Base-by-base conservation (phyloP, 2,888 invertebrate genomes). In the Cerceris rybyensis region DNA sequence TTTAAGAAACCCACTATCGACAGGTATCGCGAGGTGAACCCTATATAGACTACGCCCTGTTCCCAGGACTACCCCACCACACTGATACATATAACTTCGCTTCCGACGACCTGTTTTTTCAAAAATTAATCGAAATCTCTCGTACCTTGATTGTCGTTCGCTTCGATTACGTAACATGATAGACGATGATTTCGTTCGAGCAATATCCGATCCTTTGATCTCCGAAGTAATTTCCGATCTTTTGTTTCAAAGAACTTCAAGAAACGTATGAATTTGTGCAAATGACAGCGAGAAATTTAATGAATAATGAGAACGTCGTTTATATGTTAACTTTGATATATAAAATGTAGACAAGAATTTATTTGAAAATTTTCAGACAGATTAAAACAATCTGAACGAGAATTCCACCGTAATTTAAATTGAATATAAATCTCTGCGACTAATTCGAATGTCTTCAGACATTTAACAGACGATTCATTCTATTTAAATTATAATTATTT, bases 71-170 rank as follows among this genome's bases (percentile, higher is more conserved):
- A 28, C 60, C 75, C 75, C 68, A 69, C 74, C 64, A 69, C 50
- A 43, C 9, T 70, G 46, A 9, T 13, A 16, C 9, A 7, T 57
- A 68, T 14, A 74, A 17, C 50, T 75, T 14, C 41, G 65, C 7
- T 50, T 66, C 14, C 60, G 70, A 59, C 65, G 75, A 75, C 75
- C 75, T 75, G 75, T 55, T 75, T 75, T 41, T 41, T 13, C n/a
- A 55, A 49, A 60, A 61, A 60, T 70, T 58, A 64, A 70, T 49
- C 14, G 50, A 55, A 70, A 54, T 54, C 54, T 49, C 66, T 46
- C 16, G 9, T 41, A 28, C 43, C 41, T 42, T 55, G 52, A 55
- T 70, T 61, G 50, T 65, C 42, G 6, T 66, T 16, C n/a, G 6
- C 14, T 60, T 59, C 55, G 55, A 50, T 63, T 41, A 65, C 63